Evolutionary conservation across 2,888 invertebrate species (phyloP).

Genomic region (Amblyjoppa fuscipennis): DNA sequence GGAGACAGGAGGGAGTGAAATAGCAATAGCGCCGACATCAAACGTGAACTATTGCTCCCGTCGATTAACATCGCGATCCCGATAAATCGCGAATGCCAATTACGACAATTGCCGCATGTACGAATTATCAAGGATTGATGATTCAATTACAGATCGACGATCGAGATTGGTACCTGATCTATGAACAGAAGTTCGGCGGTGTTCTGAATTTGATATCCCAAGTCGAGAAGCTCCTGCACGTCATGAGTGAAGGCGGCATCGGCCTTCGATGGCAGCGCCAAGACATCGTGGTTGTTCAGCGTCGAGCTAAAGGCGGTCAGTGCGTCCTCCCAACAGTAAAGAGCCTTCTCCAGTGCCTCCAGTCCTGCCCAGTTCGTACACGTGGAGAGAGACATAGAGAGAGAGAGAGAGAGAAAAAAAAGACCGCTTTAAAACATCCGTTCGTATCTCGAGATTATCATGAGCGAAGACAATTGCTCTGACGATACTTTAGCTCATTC

Average conservation of each 20-base stretch:
- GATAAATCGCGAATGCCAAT: constrained; percentile 36
- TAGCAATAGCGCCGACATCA: constrained; percentile 1
- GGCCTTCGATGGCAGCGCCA: constrained; percentile 92
- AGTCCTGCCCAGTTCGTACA: constrained; percentile 88
- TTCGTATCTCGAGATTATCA: constrained; percentile 39
- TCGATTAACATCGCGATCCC: constrained; percentile 3
- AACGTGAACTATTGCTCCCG: constrained; percentile 33
- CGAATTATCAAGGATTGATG: neutral
- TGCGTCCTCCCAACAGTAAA: constrained; percentile 98
- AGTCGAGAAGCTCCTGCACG: constrained; percentile 90
- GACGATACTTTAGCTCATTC: constrained; percentile 26
- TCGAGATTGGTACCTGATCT: constrained; percentile 86
- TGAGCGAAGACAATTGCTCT: constrained; percentile 12
- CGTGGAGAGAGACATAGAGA: neutral
- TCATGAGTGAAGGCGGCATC: constrained; percentile 93
- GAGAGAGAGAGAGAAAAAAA: neutral
- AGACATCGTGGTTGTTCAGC: constrained; percentile 87
- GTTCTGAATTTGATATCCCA: constrained; percentile 94
- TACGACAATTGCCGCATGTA: neutral
- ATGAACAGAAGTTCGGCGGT: constrained; percentile 95
- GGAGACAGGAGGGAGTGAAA: constrained; percentile 32
- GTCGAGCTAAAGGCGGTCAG: constrained; percentile 91
- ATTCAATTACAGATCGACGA: constrained; percentile 16
- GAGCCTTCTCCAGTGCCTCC: constrained; percentile 96
- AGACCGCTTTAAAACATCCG: constrained; percentile 70